These are phyloP conservation scores for Sceloporus tristichus DNA, from an alignment of 2,113 vertebrate genomes.

Conservation along the genomic window DNA sequence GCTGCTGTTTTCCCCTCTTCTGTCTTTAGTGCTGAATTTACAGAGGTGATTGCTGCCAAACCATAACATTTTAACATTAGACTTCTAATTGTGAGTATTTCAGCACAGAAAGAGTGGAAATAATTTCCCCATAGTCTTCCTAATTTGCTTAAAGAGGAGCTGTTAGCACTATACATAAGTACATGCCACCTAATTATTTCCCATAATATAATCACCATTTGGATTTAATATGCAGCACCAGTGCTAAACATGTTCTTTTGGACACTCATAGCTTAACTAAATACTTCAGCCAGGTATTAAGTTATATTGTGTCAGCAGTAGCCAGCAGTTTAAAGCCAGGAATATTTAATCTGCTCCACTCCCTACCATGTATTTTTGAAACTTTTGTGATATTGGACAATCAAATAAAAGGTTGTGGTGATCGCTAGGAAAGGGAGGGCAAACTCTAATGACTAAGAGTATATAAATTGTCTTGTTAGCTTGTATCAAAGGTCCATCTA, in stretches of 20 bases:
- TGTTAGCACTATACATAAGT: not conserved
- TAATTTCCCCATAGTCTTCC: not conserved
- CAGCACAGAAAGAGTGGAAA: not conserved
- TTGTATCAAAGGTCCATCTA: not conserved
- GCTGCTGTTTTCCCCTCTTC: no score
- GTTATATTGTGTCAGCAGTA: not conserved
- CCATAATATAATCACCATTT: not conserved
- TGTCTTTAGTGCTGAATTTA: not conserved
- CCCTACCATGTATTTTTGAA: not conserved
- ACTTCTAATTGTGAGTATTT: not conserved
- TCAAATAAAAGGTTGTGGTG: not conserved
- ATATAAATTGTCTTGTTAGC: not conserved
- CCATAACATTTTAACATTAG: not conserved
- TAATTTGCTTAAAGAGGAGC: not conserved
- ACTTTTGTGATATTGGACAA: not conserved
- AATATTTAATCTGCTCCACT: not conserved
- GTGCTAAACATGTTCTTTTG: not conserved
- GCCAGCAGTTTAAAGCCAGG: not conserved
- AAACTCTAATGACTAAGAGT: not conserved
- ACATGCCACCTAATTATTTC: not conserved
- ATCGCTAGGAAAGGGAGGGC: not conserved
- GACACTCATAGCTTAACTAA: not conserved
- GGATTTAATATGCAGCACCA: not conserved
- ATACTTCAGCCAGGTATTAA: not conserved
- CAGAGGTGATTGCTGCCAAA: not conserved